Evolutionary conservation across 2,797 vertebrate genomes (phyloP).

Genomic region (Antrozous pallidus): DNA sequence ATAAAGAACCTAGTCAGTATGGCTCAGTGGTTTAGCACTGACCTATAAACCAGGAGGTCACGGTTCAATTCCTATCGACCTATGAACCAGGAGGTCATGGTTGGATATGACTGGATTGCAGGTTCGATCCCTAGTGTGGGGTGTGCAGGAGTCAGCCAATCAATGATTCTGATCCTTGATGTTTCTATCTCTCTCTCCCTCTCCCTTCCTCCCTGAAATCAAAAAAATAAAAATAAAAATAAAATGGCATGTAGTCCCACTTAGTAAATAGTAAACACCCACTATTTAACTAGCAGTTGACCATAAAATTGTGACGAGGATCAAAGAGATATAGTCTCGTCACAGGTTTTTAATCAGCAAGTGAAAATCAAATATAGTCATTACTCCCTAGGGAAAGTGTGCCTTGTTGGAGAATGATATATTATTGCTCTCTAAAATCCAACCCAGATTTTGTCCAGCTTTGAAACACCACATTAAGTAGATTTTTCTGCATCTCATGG

Average conservation of each 20-base stretch:
- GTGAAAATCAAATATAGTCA: not conserved
- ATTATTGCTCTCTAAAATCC: not conserved
- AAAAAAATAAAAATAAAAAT: not conserved
- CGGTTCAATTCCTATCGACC: no score
- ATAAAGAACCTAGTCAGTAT: not conserved
- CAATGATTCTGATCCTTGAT: no score
- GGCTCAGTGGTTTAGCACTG: no score
- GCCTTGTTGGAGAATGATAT: not conserved
- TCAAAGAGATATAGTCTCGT: not conserved
- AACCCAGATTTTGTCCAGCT: not conserved
- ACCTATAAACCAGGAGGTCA: no score
- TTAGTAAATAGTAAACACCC: not conserved
- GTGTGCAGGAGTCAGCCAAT: no score
- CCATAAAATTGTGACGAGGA: not conserved
- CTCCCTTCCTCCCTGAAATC: not conserved
- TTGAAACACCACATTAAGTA: not conserved
- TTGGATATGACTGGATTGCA: no score
- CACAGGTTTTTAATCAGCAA: not conserved
- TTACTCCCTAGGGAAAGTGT: not conserved
- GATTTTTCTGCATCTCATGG: not conserved
- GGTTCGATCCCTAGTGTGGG: no score
- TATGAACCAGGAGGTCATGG: no score
- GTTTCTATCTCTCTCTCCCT: no score
- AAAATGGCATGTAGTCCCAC: not conserved
- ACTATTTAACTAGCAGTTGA: not conserved